Evolutionary conservation across 2,113 vertebrate species (phyloP).

Genomic region (Hydropotes inermis): DNA sequence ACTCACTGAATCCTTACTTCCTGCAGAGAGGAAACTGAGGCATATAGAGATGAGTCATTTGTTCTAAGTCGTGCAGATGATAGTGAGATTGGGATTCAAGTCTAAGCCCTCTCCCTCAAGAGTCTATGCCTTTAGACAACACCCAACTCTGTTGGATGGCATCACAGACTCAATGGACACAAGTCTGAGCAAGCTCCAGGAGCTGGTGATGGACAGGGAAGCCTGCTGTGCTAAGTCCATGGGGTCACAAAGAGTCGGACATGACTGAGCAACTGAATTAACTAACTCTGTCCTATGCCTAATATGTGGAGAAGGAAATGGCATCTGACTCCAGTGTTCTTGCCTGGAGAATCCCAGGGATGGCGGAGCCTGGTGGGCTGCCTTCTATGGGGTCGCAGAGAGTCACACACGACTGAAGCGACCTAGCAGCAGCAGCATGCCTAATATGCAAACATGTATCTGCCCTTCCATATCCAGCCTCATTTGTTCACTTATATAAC

Average conservation of each 20-base stretch:
- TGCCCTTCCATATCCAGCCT: not conserved
- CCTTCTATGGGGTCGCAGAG: not conserved
- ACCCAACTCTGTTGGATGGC: not conserved
- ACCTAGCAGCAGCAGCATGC: not conserved
- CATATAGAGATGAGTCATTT: not conserved
- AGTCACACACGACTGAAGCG: fast-evolving
- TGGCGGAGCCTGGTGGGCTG: fast-evolving
- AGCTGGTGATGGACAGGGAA: not conserved
- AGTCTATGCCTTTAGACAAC: not conserved
- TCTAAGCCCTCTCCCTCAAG: not conserved
- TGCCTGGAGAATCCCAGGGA: not conserved
- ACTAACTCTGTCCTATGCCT: not conserved
- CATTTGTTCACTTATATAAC: not conserved
- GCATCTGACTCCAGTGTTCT: not conserved
- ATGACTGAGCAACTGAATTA: not conserved
- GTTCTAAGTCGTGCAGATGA: not conserved
- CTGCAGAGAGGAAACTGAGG: not conserved
- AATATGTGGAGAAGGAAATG: not conserved
- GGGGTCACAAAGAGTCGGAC: not conserved
- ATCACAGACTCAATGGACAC: not conserved
- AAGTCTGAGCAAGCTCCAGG: not conserved
- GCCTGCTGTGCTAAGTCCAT: not conserved
- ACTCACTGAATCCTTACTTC: not conserved
- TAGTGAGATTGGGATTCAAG: not conserved
- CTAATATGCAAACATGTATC: not conserved